Evolutionary conservation across 2,888 invertebrate species (phyloP).

Genomic region (Teleogryllus oceanicus): DNA sequence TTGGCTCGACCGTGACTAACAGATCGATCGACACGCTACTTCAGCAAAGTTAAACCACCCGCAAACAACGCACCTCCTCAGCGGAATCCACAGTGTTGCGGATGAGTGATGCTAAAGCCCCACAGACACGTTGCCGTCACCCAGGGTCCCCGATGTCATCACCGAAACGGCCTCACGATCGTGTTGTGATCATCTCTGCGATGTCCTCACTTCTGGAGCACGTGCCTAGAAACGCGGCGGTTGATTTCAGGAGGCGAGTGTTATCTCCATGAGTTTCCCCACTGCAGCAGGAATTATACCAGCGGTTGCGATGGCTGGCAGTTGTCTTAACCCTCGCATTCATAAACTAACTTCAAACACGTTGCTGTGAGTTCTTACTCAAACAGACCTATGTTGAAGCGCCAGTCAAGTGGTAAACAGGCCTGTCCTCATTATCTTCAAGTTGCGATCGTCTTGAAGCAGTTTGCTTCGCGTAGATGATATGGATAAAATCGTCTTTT

Average conservation of each 20-base stretch:
- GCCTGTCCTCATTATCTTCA: too few species aligned
- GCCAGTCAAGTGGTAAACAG: too few species aligned
- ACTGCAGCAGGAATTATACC: neutral
- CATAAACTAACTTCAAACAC: neutral
- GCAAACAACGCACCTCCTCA: neutral
- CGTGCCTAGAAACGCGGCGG: neutral
- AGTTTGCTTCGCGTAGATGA: too few species aligned
- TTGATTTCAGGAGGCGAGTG: neutral
- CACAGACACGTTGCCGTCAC: neutral
- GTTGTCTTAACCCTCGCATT: neutral
- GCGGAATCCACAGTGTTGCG: neutral
- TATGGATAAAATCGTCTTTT: too few species aligned
- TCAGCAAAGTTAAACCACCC: neutral
- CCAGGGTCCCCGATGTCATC: neutral
- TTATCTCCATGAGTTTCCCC: neutral
- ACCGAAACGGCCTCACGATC: neutral
- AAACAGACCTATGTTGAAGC: too few species aligned
- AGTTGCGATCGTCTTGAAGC: too few species aligned
- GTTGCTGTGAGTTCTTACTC: neutral
- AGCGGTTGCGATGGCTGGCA: neutral
- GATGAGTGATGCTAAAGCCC: neutral
- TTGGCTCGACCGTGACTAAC: neutral
- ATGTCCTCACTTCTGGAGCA: neutral
- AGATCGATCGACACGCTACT: neutral
- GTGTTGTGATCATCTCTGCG: neutral